phyloP scores from a whole-genome alignment of 2,888 invertebrate species.

The Ctena decussata region DNA sequence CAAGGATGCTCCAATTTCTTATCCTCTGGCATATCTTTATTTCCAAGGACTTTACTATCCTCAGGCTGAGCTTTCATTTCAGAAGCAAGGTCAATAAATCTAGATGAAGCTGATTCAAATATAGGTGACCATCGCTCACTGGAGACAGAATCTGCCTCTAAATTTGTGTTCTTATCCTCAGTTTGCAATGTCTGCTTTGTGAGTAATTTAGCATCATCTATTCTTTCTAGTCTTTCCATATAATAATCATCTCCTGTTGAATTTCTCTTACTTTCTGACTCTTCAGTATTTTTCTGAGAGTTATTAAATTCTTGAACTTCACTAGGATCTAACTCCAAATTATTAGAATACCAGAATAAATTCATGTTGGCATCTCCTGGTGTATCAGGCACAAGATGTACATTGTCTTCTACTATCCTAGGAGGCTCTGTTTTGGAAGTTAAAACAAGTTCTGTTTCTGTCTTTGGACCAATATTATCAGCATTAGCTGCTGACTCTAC shows the following conservation, averaged over 20 bases:
- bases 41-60: not conserved
- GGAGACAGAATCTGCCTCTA: not conserved
- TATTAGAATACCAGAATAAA: constrained; percentile 58
- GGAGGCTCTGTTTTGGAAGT: not conserved
- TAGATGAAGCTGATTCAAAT: constrained; percentile 60
- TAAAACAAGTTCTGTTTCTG: not conserved
- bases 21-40: not conserved
- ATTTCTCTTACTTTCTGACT: not conserved
- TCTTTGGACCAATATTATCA: not conserved
- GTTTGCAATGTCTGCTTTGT: not conserved
- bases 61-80: constrained; percentile 59
- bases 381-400: not conserved
- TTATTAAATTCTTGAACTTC: constrained; percentile 57
- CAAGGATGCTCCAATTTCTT: not conserved
- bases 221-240: not conserved
- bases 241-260: constrained; percentile 47
- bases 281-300: constrained; percentile 13
- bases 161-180: not conserved
- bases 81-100: constrained; percentile 56
- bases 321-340: constrained; percentile 43
- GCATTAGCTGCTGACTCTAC: not conserved
- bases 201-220: not conserved
- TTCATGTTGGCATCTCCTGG: constrained; percentile 40
- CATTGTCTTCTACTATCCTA: not conserved
- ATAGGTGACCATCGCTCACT: constrained; percentile 54